Percentiles rank a stretch among this genome's conserved stretches.
Conservation (phyloP, 2,113 vertebrate genomes). For the Phodopus roborovskii region DNA sequence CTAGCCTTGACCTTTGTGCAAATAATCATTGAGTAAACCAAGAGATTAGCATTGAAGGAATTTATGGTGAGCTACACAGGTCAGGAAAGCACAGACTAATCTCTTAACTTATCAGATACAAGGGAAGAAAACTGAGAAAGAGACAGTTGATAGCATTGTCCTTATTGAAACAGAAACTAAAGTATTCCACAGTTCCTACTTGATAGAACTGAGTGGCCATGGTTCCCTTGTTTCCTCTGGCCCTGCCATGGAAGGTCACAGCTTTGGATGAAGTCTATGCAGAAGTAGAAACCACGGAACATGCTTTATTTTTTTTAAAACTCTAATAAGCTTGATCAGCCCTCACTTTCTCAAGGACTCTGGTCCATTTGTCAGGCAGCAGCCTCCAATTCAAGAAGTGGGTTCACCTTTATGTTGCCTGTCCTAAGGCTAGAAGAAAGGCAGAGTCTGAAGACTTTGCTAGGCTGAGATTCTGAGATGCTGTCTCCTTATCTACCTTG, state of each 20-base stretch:
- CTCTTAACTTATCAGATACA: constrained; percentile 29
- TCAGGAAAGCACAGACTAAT: constrained; percentile 30
- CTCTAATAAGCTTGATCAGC: neutral
- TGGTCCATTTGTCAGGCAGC: neutral
- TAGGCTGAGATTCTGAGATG: neutral
- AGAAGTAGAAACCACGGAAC: neutral
- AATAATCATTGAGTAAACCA: constrained; percentile 62
- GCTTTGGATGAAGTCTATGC: neutral
- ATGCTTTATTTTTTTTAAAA: neutral
- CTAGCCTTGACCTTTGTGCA: constrained; percentile 38
- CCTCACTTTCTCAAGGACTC: neutral
- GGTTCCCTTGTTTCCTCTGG: neutral
- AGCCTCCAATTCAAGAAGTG: neutral
- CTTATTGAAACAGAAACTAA: constrained; percentile 18
- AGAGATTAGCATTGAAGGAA: constrained; percentile 64
- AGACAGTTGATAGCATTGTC: neutral
- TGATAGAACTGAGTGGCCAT: neutral
- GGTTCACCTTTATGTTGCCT: neutral
- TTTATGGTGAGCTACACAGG: constrained; percentile 9
- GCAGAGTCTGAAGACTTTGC: neutral
- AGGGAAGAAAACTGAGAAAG: constrained; percentile 21
- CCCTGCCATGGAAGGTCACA: neutral
- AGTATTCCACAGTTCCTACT: neutral
- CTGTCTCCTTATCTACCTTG: neutral
- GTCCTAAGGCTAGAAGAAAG: neutral